These are phyloP conservation scores for Cyclophora albipunctata DNA, from an alignment of 2,888 invertebrate genomes.

Conservation along the genomic window DNA sequence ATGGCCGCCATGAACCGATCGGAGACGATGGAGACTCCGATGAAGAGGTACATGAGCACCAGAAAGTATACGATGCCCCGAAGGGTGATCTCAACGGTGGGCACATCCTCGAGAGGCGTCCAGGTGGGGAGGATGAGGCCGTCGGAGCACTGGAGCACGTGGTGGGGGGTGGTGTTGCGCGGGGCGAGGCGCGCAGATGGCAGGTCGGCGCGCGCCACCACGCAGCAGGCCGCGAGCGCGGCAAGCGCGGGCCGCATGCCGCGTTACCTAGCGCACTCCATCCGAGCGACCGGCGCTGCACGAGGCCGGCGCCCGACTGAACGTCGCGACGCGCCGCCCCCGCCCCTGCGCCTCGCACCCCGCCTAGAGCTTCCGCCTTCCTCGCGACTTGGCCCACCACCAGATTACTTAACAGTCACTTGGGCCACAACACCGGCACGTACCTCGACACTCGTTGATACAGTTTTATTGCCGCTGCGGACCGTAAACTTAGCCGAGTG, in stretches of 20 bases:
- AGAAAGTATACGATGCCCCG: constrained; percentile 94
- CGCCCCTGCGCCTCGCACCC: constrained; percentile 28
- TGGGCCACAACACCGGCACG: constrained; percentile 20
- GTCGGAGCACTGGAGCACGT: constrained; percentile 79
- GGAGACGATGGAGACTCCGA: constrained; percentile 98
- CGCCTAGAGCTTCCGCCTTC: constrained; percentile 10
- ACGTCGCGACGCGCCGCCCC: constrained; percentile 41
- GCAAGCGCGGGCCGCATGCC: constrained; percentile 70
- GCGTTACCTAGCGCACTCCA: constrained; percentile 55
- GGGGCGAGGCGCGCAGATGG: constrained; percentile 51
- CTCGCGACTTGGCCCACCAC: constrained; percentile 26
- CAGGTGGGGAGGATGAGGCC: constrained; percentile 93
- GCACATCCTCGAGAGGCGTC: constrained; percentile 86
- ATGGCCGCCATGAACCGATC: constrained; percentile 99
- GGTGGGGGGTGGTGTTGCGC: constrained; percentile 54
- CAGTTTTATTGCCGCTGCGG: constrained; percentile 56
- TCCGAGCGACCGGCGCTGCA: constrained; percentile 64
- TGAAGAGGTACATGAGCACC: constrained; percentile 93
- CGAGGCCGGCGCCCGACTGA: constrained; percentile 71
- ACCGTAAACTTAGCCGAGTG: constrained; percentile 41
- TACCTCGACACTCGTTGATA: constrained; percentile 32
- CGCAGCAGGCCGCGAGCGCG: constrained; percentile 67
- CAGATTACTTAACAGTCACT: no score
- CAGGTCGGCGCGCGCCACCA: constrained; percentile 59
- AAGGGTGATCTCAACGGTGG: constrained; percentile 83